A percentile compares a stretch with the other conserved stretches of the same genome.
Evolutionary conservation across 35 echinoderm and acorn worm genomes (phyloP).

Genomic region (Ophioderma brevispina): DNA sequence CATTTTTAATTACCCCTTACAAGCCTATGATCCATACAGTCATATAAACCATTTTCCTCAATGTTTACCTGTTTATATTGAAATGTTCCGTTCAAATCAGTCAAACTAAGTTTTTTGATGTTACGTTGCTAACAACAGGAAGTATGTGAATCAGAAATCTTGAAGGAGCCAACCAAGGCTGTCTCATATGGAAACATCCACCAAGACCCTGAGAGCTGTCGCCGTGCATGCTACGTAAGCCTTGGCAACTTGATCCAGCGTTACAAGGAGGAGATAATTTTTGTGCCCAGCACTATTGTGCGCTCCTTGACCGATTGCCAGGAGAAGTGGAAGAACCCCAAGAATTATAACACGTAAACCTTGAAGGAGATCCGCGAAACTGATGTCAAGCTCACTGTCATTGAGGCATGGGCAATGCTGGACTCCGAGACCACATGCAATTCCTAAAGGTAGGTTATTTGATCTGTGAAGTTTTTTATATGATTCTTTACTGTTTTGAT

Average conservation of each 20-base stretch:
- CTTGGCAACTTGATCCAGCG: conserved; percentile 4
- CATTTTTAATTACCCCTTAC: no score
- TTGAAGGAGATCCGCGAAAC: not conserved
- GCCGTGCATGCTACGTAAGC: conserved; percentile 24
- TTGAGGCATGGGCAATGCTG: conserved; percentile 52
- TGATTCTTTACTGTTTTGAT: no score
- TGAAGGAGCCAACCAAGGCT: no score
- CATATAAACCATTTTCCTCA: no score
- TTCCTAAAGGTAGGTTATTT: not conserved
- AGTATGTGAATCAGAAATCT: no score
- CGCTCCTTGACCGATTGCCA: conserved; percentile 17
- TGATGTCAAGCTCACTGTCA: conserved; percentile 17
- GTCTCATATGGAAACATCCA: no score
- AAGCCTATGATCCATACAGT: no score
- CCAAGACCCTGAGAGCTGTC: not conserved
- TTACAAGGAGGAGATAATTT: not conserved
- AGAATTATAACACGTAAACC: not conserved
- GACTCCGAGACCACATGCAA: not conserved
- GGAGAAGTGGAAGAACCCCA: not conserved
- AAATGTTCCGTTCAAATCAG: no score
- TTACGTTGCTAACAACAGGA: no score
- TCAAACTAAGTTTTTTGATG: no score
- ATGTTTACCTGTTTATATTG: no score
- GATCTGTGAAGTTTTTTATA: no score
- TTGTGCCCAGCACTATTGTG: conserved; percentile 10